Conservation (phyloP, 2,888 invertebrate species). For the Callosobruchus maculatus region DNA sequence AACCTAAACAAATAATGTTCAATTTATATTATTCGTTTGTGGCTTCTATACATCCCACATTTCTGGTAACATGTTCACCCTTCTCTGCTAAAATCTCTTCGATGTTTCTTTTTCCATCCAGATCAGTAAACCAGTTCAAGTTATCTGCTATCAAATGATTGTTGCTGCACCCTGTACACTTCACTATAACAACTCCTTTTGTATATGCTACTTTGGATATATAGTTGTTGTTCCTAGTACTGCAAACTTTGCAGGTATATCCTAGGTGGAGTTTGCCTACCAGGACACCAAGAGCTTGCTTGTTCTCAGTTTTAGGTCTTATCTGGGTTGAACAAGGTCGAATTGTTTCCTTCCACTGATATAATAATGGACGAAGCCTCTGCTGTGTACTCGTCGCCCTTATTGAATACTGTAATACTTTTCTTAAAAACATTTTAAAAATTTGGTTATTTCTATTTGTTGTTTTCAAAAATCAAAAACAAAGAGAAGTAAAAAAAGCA, state of each 20-base stretch:
- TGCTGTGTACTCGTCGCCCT: not conserved
- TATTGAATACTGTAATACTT: not conserved
- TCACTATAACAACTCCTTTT: slow-evolving; percentile 88
- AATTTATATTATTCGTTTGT: slow-evolving; percentile 2
- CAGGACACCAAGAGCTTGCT: slow-evolving; percentile 38
- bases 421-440: not conserved
- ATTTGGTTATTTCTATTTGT: not conserved
- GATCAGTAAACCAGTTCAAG: slow-evolving; percentile 87
- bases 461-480: too few relatives aligned
- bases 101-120: slow-evolving; percentile 76
- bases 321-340: not conserved
- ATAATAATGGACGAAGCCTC: not conserved
- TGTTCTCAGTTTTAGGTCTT: not conserved
- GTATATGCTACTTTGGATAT: slow-evolving; percentile 84
- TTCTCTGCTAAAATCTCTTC: slow-evolving; percentile 85
- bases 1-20: not conserved
- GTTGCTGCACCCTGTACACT: slow-evolving; percentile 82
- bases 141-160: slow-evolving; percentile 96
- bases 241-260: slow-evolving; percentile 90
- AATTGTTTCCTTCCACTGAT: not conserved
- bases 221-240: slow-evolving; percentile 68
- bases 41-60: slow-evolving; percentile 26
- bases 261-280: slow-evolving; percentile 64
- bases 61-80: slow-evolving; percentile 74
- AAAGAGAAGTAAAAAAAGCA: too few relatives aligned